Evolutionary conservation across 2,888 invertebrate species (phyloP), one percentile per base, ranked within the genome.

Genomic region (Diaprepes abbreviatus): DNA sequence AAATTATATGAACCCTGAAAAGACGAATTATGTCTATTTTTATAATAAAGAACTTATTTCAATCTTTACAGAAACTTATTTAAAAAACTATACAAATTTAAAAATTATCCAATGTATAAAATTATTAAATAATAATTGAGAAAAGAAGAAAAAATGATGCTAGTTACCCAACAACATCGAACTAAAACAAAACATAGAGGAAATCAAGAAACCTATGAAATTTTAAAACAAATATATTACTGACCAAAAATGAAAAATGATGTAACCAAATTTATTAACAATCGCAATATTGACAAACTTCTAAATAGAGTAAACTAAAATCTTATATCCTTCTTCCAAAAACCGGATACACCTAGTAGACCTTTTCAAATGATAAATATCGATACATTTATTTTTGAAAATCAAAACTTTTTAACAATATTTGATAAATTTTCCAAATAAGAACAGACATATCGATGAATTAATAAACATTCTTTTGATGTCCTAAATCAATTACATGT

Each of bases 171-270:
- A 10, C 50, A 63, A 35, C 63, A 63, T 36, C 3, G 52, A 63
- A 3, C 52, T 17, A 64, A 64, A 40, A 63, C 33, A 5, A 63
- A 55, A 19, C 62, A 62, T 21, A 24, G 62, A 17, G 50, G 62
- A 9, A 57, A 17, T 4, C 1, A 2, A 36, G 59, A 43, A 45
- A 59, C 45, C 2, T 24, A 17, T n/a, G 31, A 38, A 31, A 3
- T 21, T n/a, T 9, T 59, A 45, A 59, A 59, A 59, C 17, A 24
- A 43, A 17, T 12, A 1, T 64, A 55, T 38, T 64, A 55, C 55
- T 63, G 63, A 52, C 36, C 35, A 57, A 35, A 24, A 5, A 54
- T 63, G 52, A 21, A 54, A 62, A 7, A 38, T 24, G 45, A 50
- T 17, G 14, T 62, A 21, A 50, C 16, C 31, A 3, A 62, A 14